Evolutionary conservation across 2,797 vertebrate genomes (phyloP), one percentile per base, ranked within the genome.

Genomic region (Sorex maritimensis): DNA sequence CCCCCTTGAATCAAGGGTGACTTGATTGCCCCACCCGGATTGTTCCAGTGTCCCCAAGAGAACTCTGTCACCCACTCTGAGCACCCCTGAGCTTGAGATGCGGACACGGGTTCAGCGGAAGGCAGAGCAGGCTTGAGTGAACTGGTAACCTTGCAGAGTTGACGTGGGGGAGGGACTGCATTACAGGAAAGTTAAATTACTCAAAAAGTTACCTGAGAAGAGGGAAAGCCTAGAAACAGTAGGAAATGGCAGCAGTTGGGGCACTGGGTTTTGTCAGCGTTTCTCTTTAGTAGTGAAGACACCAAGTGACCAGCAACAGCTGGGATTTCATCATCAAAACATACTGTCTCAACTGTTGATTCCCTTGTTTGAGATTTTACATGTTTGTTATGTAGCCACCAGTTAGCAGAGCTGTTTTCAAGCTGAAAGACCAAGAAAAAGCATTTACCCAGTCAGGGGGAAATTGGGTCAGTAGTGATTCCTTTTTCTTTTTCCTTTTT

Each of bases 401-500:
- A 30, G 30, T 46, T 86, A 34, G 67, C 55, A 85, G 38, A 73
- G 8, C 63, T 93, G 2, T 80, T 88, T 93, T 87, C 52, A 21
- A 61, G 46, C 34, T 74, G 30, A 78, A 94, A 92, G 73, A 63
- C 41, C 55, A 92, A 93, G 73, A 81, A 73, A 91, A 93, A 49
- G 8, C 19, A 93, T 68, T 79, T 72, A 24, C 61, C 34, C 61
- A 61, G 74, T 81, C 72, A 92, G 63, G 80, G 77, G 78, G 68
- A 95, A 91, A 86, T 73, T 28, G 68, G 83, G 69, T 78, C 34
- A 49, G 63, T 80, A 72, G 69, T 49, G 21, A 67, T 58, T 58
- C 11, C 13, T 58, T 10, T 14, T 58, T 34, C 34, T 34, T 34
- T 34, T 34, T 34, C 34, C 34, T 34, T 34, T 34, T 34, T 34